phyloP scores from a whole-genome alignment of 2,888 invertebrate genomes.

The Strigamia crassipes region DNA sequence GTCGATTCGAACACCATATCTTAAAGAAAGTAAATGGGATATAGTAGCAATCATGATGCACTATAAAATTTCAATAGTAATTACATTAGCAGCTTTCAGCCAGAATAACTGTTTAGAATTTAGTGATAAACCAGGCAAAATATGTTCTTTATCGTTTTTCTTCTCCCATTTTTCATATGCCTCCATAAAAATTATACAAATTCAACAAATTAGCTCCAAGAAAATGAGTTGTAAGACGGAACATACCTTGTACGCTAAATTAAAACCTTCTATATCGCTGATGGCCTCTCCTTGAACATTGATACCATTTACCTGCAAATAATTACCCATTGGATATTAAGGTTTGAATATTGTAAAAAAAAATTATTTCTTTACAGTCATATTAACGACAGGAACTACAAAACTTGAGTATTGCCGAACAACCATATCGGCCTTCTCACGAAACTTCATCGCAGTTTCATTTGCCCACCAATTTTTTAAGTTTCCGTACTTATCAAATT shows the following conservation, averaged over 20 bases:
- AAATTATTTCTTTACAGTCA: not conserved
- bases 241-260: not conserved
- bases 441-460: not conserved
- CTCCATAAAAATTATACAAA: not conserved
- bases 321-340: not conserved
- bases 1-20: not conserved
- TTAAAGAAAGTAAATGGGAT: not conserved
- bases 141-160: not conserved
- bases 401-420: not conserved
- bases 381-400: not conserved
- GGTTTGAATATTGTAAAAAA: not conserved
- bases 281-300: slow-evolving; percentile 11
- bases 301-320: not conserved
- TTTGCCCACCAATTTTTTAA: not conserved
- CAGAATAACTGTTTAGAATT: not conserved
- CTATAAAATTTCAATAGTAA: not conserved
- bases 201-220: not conserved
- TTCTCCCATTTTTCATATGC: not conserved
- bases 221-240: not conserved
- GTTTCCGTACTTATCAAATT: not conserved
- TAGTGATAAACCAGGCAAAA: not conserved
- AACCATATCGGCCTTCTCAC: not conserved
- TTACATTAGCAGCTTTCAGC: not conserved
- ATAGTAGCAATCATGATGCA: too few species aligned
- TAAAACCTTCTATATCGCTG: not conserved